Evolutionary conservation across 2,113 vertebrate genomes (phyloP).

Genomic region (Macrotis lagotis): DNA sequence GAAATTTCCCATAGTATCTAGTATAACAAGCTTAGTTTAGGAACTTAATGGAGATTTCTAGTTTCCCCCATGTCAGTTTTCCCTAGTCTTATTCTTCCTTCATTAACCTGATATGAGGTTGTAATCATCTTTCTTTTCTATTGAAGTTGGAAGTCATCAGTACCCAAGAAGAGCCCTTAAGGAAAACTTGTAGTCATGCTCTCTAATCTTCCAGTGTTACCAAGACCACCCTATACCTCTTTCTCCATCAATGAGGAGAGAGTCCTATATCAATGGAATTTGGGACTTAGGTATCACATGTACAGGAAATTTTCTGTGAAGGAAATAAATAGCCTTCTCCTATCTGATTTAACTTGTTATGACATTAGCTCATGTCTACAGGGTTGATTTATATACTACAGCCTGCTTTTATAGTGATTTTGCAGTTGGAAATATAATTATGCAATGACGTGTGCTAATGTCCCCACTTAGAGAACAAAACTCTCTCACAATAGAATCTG

Average conservation of each 20-base stretch:
- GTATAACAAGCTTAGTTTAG: not conserved
- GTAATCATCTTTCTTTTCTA: not conserved
- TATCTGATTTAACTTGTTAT: no score
- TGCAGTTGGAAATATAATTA: not conserved
- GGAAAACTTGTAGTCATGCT: not conserved
- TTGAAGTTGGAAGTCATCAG: not conserved
- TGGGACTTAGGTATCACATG: not conserved
- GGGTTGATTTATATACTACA: no score
- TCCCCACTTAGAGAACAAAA: no score
- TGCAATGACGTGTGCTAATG: not conserved
- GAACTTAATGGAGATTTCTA: not conserved
- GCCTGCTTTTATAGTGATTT: no score
- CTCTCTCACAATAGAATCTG: no score
- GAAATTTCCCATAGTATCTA: not conserved
- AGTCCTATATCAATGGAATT: not conserved
- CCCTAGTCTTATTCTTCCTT: not conserved
- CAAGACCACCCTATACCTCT: not conserved
- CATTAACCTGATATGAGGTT: not conserved
- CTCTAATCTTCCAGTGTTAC: not conserved
- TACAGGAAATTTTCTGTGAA: not conserved
- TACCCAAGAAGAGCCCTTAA: not conserved
- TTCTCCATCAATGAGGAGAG: not conserved
- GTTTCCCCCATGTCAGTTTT: not conserved
- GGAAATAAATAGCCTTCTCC: no score
- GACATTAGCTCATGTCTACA: no score